Evolutionary conservation across 35 echinoderm and acorn worm genomes (phyloP).

Genomic region (Stichopus chloronotus): DNA sequence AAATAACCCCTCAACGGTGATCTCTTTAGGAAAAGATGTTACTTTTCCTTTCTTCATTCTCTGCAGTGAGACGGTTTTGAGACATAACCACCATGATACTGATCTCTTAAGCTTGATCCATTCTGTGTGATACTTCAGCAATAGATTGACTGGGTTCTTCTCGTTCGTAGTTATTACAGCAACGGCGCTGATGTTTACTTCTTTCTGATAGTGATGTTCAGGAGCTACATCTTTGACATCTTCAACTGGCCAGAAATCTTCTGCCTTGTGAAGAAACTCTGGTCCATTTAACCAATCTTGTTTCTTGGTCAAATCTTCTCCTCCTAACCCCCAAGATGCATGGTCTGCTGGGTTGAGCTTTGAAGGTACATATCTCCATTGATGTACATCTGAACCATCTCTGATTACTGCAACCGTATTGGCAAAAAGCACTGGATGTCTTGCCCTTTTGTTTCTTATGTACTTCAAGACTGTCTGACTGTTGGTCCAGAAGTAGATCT

Average conservation of each 20-base stretch:
- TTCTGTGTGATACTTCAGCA: slow-evolving; percentile 32
- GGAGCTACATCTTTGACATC: no score
- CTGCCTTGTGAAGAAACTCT: slow-evolving; percentile 46
- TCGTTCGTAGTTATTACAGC: no score
- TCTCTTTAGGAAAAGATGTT: no score
- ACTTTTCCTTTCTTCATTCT: no score
- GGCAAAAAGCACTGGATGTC: slow-evolving; percentile 64
- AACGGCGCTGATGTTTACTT: no score
- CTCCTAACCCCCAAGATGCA: slow-evolving; percentile 64
- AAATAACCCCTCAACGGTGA: no score
- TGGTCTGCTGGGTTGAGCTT: slow-evolving; percentile 72
- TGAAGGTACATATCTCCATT: slow-evolving; percentile 52
- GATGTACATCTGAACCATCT: slow-evolving; percentile 45
- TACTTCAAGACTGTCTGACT: slow-evolving; percentile 62
- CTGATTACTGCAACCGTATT: slow-evolving; percentile 52
- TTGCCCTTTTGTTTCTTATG: slow-evolving; percentile 53
- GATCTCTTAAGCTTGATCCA: slow-evolving; percentile 30
- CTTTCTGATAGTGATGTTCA: no score
- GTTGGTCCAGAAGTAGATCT: slow-evolving; percentile 73
- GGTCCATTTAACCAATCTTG: slow-evolving; percentile 45
- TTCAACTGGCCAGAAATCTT: slow-evolving; percentile 46
- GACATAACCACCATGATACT: slow-evolving; percentile 47
- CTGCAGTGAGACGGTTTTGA: no score
- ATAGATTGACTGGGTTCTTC: slow-evolving; percentile 7
- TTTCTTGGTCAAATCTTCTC: slow-evolving; percentile 28